A percentile compares a stretch with the other conserved stretches of the same genome.
These are phyloP conservation scores for Neodontobutis hainanensis DNA, from an alignment of 2,113 vertebrate genomes.

Conservation along the genomic window DNA sequence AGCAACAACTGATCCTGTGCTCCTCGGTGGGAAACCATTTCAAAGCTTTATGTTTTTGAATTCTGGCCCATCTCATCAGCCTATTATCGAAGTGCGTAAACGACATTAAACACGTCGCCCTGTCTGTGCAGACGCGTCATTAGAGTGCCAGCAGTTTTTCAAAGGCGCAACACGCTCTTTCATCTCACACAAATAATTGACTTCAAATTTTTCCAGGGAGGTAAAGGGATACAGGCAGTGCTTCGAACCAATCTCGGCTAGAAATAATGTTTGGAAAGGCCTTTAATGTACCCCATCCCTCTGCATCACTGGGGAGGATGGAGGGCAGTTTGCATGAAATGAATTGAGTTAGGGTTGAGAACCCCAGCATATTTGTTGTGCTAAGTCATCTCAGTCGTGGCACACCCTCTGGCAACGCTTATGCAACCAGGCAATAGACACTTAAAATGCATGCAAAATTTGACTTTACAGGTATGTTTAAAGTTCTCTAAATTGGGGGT, in stretches of 20 bases:
- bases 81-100: not conserved
- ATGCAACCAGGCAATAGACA: not conserved
- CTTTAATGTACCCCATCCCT: conserved; percentile 9
- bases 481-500: too few relatives aligned
- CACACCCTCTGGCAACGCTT: conserved; percentile 19
- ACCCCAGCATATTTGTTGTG: conserved; percentile 27
- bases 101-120: too few relatives aligned
- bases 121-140: not conserved
- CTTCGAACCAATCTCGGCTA: conserved; percentile 1
- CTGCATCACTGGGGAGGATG: conserved; percentile 1
- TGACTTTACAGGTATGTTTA: too few relatives aligned
- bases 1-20: not conserved
- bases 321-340: conserved; percentile 20
- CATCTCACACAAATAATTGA: conserved; percentile 19
- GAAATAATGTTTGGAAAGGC: conserved; percentile 18
- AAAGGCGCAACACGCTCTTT: not conserved
- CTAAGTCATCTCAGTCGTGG: conserved; percentile 48
- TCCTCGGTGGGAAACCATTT: not conserved
- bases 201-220: not conserved
- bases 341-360: conserved; percentile 39
- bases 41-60: not conserved
- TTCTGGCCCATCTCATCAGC: conserved; percentile 2
- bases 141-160: conserved; percentile 1
- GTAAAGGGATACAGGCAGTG: not conserved
- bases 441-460: not conserved